These are phyloP conservation scores for Encarsia formosa DNA, from an alignment of 2,888 invertebrate genomes.

Conservation along the genomic window DNA sequence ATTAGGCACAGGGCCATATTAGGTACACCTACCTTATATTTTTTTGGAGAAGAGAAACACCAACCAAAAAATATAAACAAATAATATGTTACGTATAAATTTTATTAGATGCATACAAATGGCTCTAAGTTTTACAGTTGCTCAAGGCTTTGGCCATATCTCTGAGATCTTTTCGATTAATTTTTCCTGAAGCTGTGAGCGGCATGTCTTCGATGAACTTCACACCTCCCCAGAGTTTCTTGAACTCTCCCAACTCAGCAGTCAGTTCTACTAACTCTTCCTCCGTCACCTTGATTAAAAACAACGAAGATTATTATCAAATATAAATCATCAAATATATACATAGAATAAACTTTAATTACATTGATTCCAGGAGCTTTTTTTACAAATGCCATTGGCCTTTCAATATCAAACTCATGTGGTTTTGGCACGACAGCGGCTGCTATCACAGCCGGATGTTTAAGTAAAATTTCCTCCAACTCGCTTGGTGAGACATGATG, in stretches of 20 bases:
- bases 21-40: too few relatives aligned
- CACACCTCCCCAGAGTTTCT: neutral
- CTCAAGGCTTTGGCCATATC: neutral
- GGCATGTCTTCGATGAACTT: neutral
- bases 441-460: conserved; percentile 37
- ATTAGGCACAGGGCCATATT: too few relatives aligned
- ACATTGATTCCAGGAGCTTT: conserved; percentile 30
- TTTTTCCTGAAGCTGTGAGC: neutral
- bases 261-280: neutral
- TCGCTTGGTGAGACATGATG: conserved; percentile 39
- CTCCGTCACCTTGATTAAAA: neutral
- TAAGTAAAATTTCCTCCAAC: conserved; percentile 36
- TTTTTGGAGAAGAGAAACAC: too few relatives aligned
- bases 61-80: too few relatives aligned
- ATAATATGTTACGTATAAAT: too few relatives aligned
- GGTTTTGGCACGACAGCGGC: conserved; percentile 38
- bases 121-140: too few relatives aligned
- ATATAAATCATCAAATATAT: neutral
- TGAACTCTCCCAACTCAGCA: neutral
- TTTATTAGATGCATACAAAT: too few relatives aligned
- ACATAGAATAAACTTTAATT: neutral
- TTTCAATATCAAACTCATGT: conserved; percentile 36
- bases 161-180: neutral
- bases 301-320: neutral
- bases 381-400: conserved; percentile 41